A percentile compares a stretch with the other conserved stretches of the same genome.
Evolutionary conservation across 1,140 invertebrate species (phyloP).

Genomic region (Chionoecetes opilio): DNA sequence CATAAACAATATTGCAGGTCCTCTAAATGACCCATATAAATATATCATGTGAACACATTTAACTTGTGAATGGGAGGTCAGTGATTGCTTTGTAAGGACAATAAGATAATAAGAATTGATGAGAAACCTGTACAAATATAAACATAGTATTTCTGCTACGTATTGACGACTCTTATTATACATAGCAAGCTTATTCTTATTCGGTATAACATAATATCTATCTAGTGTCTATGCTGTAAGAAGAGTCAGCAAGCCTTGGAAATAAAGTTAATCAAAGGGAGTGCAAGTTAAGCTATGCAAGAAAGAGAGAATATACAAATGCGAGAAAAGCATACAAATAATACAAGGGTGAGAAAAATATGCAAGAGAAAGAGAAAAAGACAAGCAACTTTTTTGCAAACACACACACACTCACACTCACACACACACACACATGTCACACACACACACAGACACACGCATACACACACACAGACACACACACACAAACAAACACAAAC

Average conservation of each 20-base stretch:
- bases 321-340: no score
- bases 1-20: not conserved
- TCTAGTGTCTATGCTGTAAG: not conserved
- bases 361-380: not conserved
- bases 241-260: not conserved
- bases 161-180: no score
- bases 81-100: no score
- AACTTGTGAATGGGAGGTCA: no score
- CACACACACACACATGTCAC: slow-evolving; percentile 12
- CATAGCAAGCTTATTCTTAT: no score
- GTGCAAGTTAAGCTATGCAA: not conserved
- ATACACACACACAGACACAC: not conserved
- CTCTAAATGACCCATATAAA: no score
- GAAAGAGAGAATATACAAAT: not conserved
- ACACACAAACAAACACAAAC: not conserved
- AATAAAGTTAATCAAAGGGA: not conserved
- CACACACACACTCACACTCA: slow-evolving; percentile 16
- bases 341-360: not conserved
- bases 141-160: no score
- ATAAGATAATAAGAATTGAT: no score
- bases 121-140: no score
- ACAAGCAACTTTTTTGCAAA: not conserved
- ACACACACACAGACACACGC: not conserved
- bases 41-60: no score
- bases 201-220: no score